These are phyloP conservation scores for Drosophila repletoides DNA, from an alignment of 1,140 invertebrate genomes.

Conservation along the genomic window DNA sequence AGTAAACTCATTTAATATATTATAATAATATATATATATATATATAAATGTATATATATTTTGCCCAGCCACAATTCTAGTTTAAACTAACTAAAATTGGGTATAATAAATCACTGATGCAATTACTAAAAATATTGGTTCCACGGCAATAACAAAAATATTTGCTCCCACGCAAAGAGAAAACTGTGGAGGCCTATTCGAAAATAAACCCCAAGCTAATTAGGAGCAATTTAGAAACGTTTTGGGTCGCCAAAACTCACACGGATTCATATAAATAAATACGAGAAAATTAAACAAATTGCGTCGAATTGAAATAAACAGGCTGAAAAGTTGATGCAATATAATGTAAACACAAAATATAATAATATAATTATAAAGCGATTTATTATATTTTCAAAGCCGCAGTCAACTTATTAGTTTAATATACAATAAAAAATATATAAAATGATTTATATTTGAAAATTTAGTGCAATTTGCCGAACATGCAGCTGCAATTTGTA, in stretches of 20 bases:
- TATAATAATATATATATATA: too few relatives aligned
- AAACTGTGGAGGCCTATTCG: not conserved
- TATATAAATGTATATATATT: too few relatives aligned
- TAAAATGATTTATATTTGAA: conserved; percentile 61
- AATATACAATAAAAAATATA: conserved; percentile 11
- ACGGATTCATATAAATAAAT: conserved; percentile 64
- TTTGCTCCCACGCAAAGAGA: not conserved
- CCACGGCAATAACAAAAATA: not conserved
- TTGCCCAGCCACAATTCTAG: too few relatives aligned
- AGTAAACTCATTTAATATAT: too few relatives aligned
- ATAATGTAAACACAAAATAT: conserved; percentile 16
- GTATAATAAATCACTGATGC: not conserved
- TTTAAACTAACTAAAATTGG: too few relatives aligned
- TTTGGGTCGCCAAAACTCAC: conserved; percentile 36
- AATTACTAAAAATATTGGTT: conserved; percentile 10
- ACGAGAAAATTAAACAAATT: conserved; percentile 56
- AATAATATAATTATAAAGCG: conserved; percentile 62
- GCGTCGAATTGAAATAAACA: conserved; percentile 37
- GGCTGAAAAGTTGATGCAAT: not conserved
- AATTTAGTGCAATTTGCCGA: conserved; percentile 28
- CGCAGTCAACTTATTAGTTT: conserved; percentile 14
- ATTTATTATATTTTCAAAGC: conserved; percentile 17
- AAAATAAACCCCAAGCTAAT: conserved; percentile 37
- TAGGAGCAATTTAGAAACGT: conserved; percentile 44
- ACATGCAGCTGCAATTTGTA: conserved; percentile 72